Base-by-base conservation (phyloP, 1,140 invertebrate genomes). In the Microplitis mediator region DNA sequence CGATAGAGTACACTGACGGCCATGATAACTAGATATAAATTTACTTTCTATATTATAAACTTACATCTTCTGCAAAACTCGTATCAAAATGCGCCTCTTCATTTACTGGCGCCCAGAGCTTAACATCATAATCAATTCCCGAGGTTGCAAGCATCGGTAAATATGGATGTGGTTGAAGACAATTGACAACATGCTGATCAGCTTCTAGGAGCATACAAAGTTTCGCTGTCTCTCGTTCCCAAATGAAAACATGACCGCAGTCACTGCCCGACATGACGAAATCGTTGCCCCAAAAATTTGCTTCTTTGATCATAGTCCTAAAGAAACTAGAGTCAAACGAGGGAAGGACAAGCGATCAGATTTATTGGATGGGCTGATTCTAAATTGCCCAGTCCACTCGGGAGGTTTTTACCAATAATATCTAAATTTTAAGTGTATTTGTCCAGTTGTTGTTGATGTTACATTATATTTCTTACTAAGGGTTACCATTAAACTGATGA, bases 41-140 rank as follows among this genome's bases (percentile, higher is more conserved):
- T n/a, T n/a, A n/a, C n/a, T n/a, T n/a, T n/a, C n/a, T n/a, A n/a
- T 50, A 5, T 51, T 4, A 36, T 71, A 11, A 58, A 69, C 88
- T 84, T 88, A 95, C 94, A 88, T 92, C 91, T 74, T 91, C 88
- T 0, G 94, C 92, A 77, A 89, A 89, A 63, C 86, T 87, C n/a
- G 85, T 83, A 83, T 95, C 90, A 85, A 95, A 96, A 14, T 74
- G 85, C 0, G 86, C 79, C 62, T 91, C 88, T 5, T 90, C 86
- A 69, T 84, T 84, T 11, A 90, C 82, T 0, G 95, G 95, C 3
- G 92, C 89, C 94, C 95, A 97, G 0, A 97, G 82, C 85, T 97
- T 97, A 6, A 97, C 90, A 81, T 97, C 94, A 84, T 97, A 95
- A 82, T 97, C 95, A 71, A 97, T 96, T 6, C 95, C 95, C 73